Conservation (phyloP, 2,888 invertebrate species). For the Trichopria drosophilae region DNA sequence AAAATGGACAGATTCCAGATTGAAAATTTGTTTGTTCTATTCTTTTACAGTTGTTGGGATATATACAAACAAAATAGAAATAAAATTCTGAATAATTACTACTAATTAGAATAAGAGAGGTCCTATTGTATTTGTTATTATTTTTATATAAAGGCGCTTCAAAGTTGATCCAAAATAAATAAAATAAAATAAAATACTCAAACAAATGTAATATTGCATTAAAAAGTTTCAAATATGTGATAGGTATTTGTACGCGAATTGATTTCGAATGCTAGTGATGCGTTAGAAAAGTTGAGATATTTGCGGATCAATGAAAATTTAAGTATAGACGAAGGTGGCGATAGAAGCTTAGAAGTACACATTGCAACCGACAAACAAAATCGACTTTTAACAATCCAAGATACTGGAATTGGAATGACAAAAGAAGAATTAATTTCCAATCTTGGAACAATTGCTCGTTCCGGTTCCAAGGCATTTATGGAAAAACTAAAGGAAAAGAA, state of each 20-base stretch:
- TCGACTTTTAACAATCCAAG: conserved; percentile 85
- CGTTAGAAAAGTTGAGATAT: conserved; percentile 91
- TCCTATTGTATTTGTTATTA: not conserved
- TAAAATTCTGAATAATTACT: conserved; percentile 1
- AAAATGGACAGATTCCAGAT: too few relatives aligned
- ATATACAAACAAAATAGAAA: too few relatives aligned
- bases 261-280: conserved; percentile 97
- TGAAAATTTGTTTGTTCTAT: too few relatives aligned
- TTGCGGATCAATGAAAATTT: conserved; percentile 63
- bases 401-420: conserved; percentile 94
- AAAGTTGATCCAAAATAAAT: too few relatives aligned
- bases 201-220: too few relatives aligned
- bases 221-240: too few relatives aligned
- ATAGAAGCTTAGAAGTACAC: conserved; percentile 80
- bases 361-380: conserved; percentile 85
- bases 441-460: conserved; percentile 93
- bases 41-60: too few relatives aligned
- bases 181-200: too few relatives aligned
- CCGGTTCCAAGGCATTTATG: conserved; percentile 80
- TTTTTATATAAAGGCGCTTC: too few relatives aligned
- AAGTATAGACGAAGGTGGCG: conserved; percentile 62
- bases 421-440: conserved; percentile 87
- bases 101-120: not conserved
- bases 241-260: conserved; percentile 93
- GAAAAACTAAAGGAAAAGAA: conserved; percentile 77